Evolutionary conservation across 2,113 vertebrate species (phyloP).

Genomic region (Ranitomeya imitator): DNA sequence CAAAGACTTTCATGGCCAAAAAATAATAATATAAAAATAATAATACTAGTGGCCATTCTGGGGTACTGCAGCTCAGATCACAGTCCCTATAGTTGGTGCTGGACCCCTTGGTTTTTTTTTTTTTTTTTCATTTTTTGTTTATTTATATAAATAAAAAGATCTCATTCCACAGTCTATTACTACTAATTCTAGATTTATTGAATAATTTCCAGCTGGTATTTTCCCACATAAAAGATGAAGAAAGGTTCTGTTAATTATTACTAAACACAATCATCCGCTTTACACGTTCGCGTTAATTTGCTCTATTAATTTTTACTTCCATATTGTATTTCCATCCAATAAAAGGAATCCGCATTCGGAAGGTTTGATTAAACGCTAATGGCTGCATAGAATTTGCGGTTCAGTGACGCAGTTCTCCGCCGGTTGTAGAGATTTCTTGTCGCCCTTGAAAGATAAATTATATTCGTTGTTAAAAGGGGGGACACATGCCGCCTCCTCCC

Average conservation of each 20-base stretch:
- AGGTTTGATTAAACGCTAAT: conserved; percentile 28
- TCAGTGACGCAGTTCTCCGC: not conserved
- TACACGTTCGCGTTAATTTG: not conserved
- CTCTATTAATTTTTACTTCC: conserved; percentile 10
- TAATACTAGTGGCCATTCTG: no score
- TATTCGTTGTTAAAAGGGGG: no score
- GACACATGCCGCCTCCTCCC: not conserved
- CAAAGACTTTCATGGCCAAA: no score
- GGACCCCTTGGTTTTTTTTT: no score
- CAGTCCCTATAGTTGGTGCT: no score
- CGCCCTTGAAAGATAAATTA: not conserved
- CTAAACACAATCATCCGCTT: not conserved
- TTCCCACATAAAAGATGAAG: not conserved
- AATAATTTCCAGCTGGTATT: not conserved
- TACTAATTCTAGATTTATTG: not conserved
- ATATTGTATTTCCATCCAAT: not conserved
- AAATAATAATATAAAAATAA: no score
- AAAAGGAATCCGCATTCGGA: not conserved
- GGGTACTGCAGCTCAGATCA: no score
- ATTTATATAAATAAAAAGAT: no score
- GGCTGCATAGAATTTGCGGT: not conserved
- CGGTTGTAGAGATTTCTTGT: not conserved
- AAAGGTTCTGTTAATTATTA: not conserved
- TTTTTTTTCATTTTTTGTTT: no score
- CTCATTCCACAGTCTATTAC: no score